phyloP scores from a whole-genome alignment of 2,797 vertebrate species.

The Falco concolor region DNA sequence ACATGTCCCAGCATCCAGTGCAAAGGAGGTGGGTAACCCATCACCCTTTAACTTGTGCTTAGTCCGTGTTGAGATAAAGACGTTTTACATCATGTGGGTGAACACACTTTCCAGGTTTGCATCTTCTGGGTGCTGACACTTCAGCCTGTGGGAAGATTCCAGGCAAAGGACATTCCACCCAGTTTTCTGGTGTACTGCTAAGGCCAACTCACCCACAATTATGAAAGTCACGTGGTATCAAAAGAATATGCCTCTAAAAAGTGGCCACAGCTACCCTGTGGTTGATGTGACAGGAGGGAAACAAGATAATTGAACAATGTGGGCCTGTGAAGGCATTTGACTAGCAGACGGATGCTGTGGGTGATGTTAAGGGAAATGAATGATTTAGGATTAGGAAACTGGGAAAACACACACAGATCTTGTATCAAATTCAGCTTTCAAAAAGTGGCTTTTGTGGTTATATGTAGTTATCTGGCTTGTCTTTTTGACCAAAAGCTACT shows the following conservation, averaged over 20 bases:
- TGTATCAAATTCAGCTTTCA: neutral
- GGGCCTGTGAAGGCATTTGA: neutral
- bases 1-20: rapidly evolving
- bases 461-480: neutral
- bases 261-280: neutral
- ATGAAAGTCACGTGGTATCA: neutral
- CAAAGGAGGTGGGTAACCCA: neutral
- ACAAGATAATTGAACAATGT: neutral
- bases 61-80: neutral
- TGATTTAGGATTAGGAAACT: neutral
- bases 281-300: neutral
- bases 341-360: neutral
- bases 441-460: constrained; percentile 23
- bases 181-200: neutral
- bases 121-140: neutral
- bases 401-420: neutral
- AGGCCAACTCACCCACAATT: neutral
- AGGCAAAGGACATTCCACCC: neutral
- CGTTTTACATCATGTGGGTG: neutral
- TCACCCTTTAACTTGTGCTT: neutral
- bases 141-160: neutral
- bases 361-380: constrained; percentile 5
- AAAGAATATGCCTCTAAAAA: neutral
- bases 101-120: neutral
- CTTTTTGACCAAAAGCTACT: neutral